Evolutionary conservation across 2,888 invertebrate species (phyloP), one percentile per base, ranked within the genome.

Genomic region (Harpalus rubripes): DNA sequence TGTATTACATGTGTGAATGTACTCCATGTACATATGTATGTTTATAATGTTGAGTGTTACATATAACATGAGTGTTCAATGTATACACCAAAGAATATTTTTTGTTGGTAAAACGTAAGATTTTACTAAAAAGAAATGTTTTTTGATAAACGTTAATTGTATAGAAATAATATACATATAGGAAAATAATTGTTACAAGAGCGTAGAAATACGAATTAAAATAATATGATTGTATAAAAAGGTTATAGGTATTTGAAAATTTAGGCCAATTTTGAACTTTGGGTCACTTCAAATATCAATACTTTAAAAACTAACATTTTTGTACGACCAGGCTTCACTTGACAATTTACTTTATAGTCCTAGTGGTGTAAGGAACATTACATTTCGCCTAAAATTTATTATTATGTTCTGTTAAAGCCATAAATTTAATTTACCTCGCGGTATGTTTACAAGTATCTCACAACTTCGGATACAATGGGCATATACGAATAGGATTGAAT

Each of bases 11-110:
- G 83, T 59, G 26, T 83, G 83, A 61, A 76, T 82, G 82, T 82
- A 72, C 32, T 72, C 52, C 5, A 61, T 83, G 76, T 83, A 83
- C 61, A 76, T 83, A 81, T 81, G 81, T 56, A 61, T 83, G 83
- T 83, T 83, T 83, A 83, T 83, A 83, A 74, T 44, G 72, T 74
- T 44, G 63, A 63, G 22, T 41, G 80, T 68, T 26, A 63, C 63
- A 26, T 63, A 16, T 59, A 16, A 18, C 22, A 44, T 74, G 44
- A 18, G 72, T 74, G 18, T 74, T 74, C 41, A 44, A 2, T 74
- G 44, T 74, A 39, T n/a, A 18, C 16, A 44, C n/a, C 72, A 74
- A 74, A 74, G 12, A 74, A 74, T 74, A 76, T 76, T 76, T 76
- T 74, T 32, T 58, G 15, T 78, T 59, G 56, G 59, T 59, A 26